These are phyloP conservation scores for Akabosia matsudoensis DNA, from an alignment of 1,140 invertebrate species.

Conservation along the genomic window DNA sequence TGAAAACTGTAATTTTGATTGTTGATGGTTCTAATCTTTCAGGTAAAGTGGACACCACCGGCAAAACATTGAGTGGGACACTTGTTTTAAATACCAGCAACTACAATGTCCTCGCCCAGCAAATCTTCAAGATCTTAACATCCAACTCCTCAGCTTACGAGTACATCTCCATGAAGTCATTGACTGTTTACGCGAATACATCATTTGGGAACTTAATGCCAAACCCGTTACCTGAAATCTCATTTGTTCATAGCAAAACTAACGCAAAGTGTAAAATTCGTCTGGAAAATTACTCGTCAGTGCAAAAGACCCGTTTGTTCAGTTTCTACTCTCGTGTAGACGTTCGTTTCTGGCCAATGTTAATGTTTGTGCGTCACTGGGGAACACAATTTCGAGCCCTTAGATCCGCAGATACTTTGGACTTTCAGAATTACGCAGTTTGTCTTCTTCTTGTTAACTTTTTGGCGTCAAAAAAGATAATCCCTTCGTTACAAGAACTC, in stretches of 20 bases:
- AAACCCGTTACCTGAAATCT: neutral
- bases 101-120: neutral
- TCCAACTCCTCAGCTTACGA: neutral
- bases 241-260: neutral
- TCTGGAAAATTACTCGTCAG: neutral
- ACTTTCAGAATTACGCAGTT: constrained; percentile 14
- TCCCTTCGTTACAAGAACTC: neutral
- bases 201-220: neutral
- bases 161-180: neutral
- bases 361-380: neutral
- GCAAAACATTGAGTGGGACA: neutral
- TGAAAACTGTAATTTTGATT: no score
- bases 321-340: neutral
- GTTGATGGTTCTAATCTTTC: neutral
- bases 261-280: neutral
- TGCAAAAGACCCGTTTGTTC: neutral
- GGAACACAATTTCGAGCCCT: neutral
- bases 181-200: constrained; percentile 7
- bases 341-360: neutral
- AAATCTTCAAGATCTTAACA: constrained; percentile 13
- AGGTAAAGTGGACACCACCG: neutral
- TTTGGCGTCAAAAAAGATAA: neutral
- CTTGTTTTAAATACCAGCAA: neutral
- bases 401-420: neutral
- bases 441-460: neutral